Evolutionary conservation across 1,140 invertebrate species (phyloP).

Genomic region (Drosophila leontia): DNA sequence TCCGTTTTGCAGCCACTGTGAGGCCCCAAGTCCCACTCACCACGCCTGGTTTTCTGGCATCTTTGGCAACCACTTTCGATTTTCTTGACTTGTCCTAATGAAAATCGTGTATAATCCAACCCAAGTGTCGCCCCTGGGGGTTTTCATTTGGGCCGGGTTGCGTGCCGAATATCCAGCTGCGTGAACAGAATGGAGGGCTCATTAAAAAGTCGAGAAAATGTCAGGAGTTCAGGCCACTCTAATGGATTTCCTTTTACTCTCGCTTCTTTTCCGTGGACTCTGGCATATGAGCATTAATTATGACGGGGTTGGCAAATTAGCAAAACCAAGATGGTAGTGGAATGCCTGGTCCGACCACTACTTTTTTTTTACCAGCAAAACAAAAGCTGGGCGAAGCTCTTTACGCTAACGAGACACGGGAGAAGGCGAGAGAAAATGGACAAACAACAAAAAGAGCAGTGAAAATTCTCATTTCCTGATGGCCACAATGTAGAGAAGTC

Average conservation of each 20-base stretch:
- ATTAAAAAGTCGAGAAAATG: conserved; percentile 58
- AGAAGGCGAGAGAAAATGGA: conserved; percentile 16
- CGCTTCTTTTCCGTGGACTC: background rate
- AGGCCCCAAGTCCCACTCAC: conserved; percentile 32
- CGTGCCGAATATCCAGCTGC: conserved; percentile 16
- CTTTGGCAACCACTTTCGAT: conserved; percentile 54
- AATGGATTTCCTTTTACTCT: conserved; percentile 40
- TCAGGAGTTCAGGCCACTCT: conserved; percentile 57
- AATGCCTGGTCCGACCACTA: background rate
- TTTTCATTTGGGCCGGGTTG: conserved; percentile 21
- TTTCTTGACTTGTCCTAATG: conserved; percentile 39
- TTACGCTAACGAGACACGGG: conserved; percentile 30
- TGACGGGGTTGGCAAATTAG: conserved; percentile 54
- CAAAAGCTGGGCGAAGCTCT: conserved; percentile 17
- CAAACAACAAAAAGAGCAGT: conserved; percentile 25
- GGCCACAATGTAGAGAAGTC: conserved; percentile 29
- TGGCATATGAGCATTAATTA: conserved; percentile 41
- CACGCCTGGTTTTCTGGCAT: conserved; percentile 35
- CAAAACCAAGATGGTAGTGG: conserved; percentile 14
- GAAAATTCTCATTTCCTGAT: conserved; percentile 30
- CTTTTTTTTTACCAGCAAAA: conserved; percentile 18
- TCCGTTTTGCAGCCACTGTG: conserved; percentile 25
- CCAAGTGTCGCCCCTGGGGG: conserved; percentile 14
- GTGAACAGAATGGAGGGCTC: conserved; percentile 18
- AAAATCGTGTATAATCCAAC: conserved; percentile 51